Evolutionary conservation across 2,797 vertebrate genomes (phyloP), one percentile per base, ranked within the genome.

Genomic region (Protosalanx chinensis): DNA sequence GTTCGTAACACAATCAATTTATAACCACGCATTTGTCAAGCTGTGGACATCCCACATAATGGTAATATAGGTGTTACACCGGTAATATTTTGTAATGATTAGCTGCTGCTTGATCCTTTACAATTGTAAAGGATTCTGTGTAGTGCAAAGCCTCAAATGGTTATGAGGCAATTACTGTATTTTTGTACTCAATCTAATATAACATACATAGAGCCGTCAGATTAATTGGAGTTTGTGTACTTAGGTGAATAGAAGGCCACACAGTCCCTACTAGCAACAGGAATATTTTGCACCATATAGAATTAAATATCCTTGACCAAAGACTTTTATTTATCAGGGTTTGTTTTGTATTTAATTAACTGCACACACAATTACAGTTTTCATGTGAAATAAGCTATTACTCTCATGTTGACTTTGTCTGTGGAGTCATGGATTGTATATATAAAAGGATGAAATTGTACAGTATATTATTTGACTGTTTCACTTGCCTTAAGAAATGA

Each of bases 401-500:
- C 41, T 46, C 41, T 46, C 41, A 10, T 13, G 4, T 29, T 61
- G 12, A 29, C 10, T 61, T 15, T 60, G 64, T 51, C 23, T 56
- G 13, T 37, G 62, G 20, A 18, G 13, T 27, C 58, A 18, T 75
- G 5, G 53, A 37, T n/a, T n/a, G 8, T 5, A 5, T 37, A 23
- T 71, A 32, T 6, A 37, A 71, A 64, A 65, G 29, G 53, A 1
- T 67, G 66, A 27, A 67, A 35, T 64, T 51, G n/a, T 51, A 58
- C n/a, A 32, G 20, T 65, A 57, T 56, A 57, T 74, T 58, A 65
- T 37, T 61, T 20, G 37, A 59, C 16, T 64, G 75, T 51, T 49
- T 60, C 16, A n/a, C 29, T 78, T 87, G 88, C 88, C 88, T 90
- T 89, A 82, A 75, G 3, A 78, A 58, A 23, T 23, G 74, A 77